Evolutionary conservation across 2,113 vertebrate species (phyloP), one percentile per base, ranked within the genome.

Genomic region (Xiphorhynchus elegans): DNA sequence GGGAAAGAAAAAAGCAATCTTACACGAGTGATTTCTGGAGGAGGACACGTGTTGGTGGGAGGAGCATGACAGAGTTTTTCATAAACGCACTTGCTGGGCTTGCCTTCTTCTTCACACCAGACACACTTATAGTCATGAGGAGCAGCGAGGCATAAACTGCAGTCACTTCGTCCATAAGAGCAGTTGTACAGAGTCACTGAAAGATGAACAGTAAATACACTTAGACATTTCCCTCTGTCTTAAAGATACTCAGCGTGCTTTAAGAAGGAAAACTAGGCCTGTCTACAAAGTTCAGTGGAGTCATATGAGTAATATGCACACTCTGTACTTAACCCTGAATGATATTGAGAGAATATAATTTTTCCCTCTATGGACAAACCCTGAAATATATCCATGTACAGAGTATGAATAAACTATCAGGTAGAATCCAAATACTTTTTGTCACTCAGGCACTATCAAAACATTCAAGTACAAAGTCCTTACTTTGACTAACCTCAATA

Each of bases 151-250:
- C 99, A 99, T 63, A 99, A 96, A 81, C 99, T 99, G 97, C 99
- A 99, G 98, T 99, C 99, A 0, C 98, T 98, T 72, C 99, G 98
- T 60, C 98, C 98, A 10, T 99, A 98, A 6, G 99, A 99, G 96
- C 99, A 99, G 97, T 99, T 99, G 95, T 99, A 99, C 73, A 99
- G 97, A 44, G 98, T 98, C 58, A 99, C 99, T 99, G 98, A 7
- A 95, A 96, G 56, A 75, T 1, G 39, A 93, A 95, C 0, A 1
- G 37, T 44, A 96, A 81, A 87, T 37, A 35, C 23, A 56, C 53
- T 93, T 59, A 92, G 83, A 93, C 4, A 28, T 67, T 74, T 70
- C 17, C 46, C 63, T 80, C 73, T 68, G 21, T 64, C 91, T 87
- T 46, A 64, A 59, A 21, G 40, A 37, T 44, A 77, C 19, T 67